A percentile compares a stretch with the other conserved stretches of the same genome.
Conservation (phyloP, 2,797 vertebrate genomes). For the Chelmon rostratus region DNA sequence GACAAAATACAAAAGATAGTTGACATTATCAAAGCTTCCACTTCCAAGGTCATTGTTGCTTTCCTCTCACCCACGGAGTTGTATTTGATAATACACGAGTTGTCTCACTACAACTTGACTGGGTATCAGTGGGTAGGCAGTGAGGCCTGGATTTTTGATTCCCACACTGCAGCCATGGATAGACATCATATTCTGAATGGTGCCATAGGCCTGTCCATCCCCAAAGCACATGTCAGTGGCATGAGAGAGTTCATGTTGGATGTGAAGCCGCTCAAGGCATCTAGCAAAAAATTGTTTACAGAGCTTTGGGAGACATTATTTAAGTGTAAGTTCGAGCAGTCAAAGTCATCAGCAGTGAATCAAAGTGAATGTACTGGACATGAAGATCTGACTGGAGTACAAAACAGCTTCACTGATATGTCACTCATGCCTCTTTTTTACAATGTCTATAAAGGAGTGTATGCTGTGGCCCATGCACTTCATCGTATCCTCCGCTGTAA, state of each 20-base stretch:
- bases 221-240: not conserved
- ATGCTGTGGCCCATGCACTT: slow-evolving; percentile 80
- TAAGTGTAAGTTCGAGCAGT: slow-evolving; percentile 59
- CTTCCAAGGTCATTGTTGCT: not conserved
- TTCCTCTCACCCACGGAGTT: not conserved
- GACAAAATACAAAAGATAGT: not conserved
- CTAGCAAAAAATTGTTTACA: not conserved
- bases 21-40: not conserved
- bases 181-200: not conserved
- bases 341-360: not conserved
- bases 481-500: slow-evolving; percentile 70
- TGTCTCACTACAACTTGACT: not conserved
- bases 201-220: slow-evolving; percentile 1
- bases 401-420: slow-evolving; percentile 77
- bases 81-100: not conserved
- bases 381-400: not conserved
- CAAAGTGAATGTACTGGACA: not conserved
- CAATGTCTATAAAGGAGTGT: slow-evolving; percentile 46
- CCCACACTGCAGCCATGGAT: not conserved
- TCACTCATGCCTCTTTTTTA: not conserved
- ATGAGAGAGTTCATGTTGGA: slow-evolving; percentile 8
- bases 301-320: slow-evolving; percentile 73
- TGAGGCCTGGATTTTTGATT: not conserved
- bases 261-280: not conserved
- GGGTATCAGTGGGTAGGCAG: not conserved